Evolutionary conservation across 2,888 invertebrate genomes (phyloP), one percentile per base, ranked within the genome.

Genomic region (Hypercompe scribonia): DNA sequence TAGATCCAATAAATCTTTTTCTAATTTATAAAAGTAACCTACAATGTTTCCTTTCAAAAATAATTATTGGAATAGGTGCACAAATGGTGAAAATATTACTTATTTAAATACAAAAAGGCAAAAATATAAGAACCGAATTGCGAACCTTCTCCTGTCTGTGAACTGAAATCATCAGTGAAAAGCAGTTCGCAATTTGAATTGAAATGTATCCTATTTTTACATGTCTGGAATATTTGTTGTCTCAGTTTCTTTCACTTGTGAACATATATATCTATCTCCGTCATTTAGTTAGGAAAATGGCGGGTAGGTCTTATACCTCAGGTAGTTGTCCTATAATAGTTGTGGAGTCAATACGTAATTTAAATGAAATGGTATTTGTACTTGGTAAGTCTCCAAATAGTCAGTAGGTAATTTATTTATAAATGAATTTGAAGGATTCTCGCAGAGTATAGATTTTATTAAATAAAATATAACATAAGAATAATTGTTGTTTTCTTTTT

Each of bases 381-480:
- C 67, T 76, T 74, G 72, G 63, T 78, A 72, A 74, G 66, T 73
- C 76, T 75, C 75, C 76, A 71, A 69, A 72, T 81, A 81, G 79
- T 77, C 78, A 79, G 75, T 78, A 76, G 72, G 77, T 81, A 83
- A 84, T 80, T 83, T 83, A 84, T 84, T 84, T 70, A 73, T 78
- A 79, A 77, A 74, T 72, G 65, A 80, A 75, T 72, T 75, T 71
- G 70, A 79, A 77, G 70, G 77, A 77, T 78, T 75, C 75, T 75
- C 79, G 77, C 76, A 71, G 77, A 80, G 65, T 72, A 75, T 83
- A 84, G 78, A 81, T 79, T 66, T 67, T 84, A 85, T 81, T 83
- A 79, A 81, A 87, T 72, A 86, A 87, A 86, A 87, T 85, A 81
- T 70, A 67, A 58, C 69, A 73, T 70, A 71, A 72, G 65, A 78